A percentile compares a stretch with the other conserved stretches of the same genome.
Conservation (phyloP, 2,113 vertebrate species). For the Jacana jacana region DNA sequence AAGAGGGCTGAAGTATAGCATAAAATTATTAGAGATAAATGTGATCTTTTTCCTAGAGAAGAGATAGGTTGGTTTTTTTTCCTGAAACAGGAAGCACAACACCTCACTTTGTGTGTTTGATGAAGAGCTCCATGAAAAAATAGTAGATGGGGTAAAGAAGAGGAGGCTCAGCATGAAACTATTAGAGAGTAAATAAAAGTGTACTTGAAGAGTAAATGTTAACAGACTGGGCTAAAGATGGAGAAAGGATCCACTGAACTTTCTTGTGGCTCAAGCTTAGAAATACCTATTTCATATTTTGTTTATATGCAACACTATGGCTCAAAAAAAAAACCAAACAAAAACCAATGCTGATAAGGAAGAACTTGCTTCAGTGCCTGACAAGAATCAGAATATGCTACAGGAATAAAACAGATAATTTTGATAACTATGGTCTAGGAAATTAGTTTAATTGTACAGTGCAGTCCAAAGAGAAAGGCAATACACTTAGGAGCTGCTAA, state of each 20-base stretch:
- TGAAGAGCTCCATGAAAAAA: background rate
- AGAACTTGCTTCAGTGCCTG: background rate
- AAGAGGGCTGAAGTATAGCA: background rate
- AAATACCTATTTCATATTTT: background rate
- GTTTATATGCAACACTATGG: background rate
- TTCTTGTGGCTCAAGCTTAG: background rate
- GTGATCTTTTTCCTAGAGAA: background rate
- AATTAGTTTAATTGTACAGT: background rate
- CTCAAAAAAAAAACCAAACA: background rate
- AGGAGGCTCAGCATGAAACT: background rate
- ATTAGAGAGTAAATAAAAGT: background rate
- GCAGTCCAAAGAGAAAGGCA: background rate
- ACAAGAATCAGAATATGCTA: background rate
- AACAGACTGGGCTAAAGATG: background rate
- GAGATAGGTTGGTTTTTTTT: background rate
- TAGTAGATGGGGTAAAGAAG: background rate
- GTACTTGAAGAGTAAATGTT: background rate
- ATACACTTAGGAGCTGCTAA: background rate
- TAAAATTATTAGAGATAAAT: background rate
- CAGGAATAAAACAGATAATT: background rate
- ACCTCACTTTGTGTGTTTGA: background rate
- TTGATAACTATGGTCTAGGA: background rate
- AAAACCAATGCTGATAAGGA: background rate
- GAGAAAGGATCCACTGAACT: background rate
- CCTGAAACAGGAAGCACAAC: background rate